These are phyloP conservation scores for Rhabdophis nuchalis DNA, from an alignment of 2,797 vertebrate genomes.

Conservation along the genomic window DNA sequence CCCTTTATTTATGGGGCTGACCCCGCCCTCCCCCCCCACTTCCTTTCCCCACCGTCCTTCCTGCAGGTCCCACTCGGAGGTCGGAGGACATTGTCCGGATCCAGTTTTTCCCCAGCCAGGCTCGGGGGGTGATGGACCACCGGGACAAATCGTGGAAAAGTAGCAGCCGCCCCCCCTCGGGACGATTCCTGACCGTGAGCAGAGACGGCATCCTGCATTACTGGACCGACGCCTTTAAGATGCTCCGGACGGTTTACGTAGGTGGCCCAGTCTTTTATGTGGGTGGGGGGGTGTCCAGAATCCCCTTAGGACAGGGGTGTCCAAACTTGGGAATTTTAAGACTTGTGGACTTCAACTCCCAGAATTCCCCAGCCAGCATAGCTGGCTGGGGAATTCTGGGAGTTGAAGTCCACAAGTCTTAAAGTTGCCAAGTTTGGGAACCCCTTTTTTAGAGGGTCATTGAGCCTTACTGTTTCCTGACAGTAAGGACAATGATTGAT, in stretches of 20 bases:
- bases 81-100: constrained; percentile 53
- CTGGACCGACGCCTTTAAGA: constrained; percentile 57
- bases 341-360: too few species aligned
- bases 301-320: too few species aligned
- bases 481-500: too few species aligned
- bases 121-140: constrained; percentile 6
- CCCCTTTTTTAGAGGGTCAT: too few species aligned
- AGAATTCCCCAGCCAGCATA: too few species aligned
- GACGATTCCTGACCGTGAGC: constrained; percentile 61
- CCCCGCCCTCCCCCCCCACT: fast-evolving
- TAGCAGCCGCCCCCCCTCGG: background rate
- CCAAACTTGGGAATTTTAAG: too few species aligned
- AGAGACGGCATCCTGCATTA: constrained; percentile 56
- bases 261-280: background rate
- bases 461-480: too few species aligned
- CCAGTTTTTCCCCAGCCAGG: constrained; percentile 30
- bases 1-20: background rate
- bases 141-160: background rate
- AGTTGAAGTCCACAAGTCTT: too few species aligned
- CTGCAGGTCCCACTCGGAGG: constrained; percentile 43
- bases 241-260: constrained; percentile 43
- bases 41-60: fast-evolving
- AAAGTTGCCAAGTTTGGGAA: too few species aligned
- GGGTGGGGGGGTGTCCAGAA: too few species aligned
- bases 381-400: too few species aligned